Percentiles rank a stretch among this genome's conserved stretches.
phyloP scores from a whole-genome alignment of 2,113 vertebrate genomes.

The Plecotus auritus region DNA sequence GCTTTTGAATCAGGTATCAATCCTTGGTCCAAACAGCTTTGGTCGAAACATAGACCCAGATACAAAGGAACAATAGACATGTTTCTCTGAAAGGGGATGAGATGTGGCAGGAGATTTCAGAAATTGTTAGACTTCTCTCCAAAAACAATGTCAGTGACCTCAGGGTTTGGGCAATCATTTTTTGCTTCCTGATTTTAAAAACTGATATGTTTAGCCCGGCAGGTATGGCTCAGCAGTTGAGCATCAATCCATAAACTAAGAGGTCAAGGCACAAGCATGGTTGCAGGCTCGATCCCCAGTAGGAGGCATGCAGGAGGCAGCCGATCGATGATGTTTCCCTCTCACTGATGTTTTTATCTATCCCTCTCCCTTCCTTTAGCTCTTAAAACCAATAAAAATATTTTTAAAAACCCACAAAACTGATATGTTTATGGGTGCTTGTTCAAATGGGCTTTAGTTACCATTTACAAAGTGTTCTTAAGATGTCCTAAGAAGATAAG shows the following conservation, averaged over 20 bases:
- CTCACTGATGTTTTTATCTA: too few relatives aligned
- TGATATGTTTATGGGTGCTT: not conserved
- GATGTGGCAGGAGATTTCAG: not conserved
- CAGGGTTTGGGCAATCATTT: not conserved
- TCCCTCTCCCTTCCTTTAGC: too few relatives aligned
- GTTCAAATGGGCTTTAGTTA: conserved; percentile 1
- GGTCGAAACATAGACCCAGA: not conserved
- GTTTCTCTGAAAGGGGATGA: not conserved
- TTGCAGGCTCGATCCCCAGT: too few relatives aligned
- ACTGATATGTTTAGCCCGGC: not conserved
- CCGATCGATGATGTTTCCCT: too few relatives aligned
- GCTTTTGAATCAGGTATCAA: not conserved
- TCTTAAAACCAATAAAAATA: too few relatives aligned
- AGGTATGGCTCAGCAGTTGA: too few relatives aligned
- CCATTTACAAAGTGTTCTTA: not conserved
- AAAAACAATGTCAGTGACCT: not conserved
- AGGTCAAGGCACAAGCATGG: too few relatives aligned
- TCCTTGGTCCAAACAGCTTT: not conserved
- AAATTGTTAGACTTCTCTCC: not conserved
- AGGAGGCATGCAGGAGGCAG: too few relatives aligned
- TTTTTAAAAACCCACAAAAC: not conserved
- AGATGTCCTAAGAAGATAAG: not conserved
- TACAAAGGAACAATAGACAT: not conserved
- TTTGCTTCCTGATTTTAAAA: conserved; percentile 8
- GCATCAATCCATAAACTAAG: too few relatives aligned